Base-by-base conservation (phyloP, 2,113 vertebrate genomes). In the Caranx ignobilis region DNA sequence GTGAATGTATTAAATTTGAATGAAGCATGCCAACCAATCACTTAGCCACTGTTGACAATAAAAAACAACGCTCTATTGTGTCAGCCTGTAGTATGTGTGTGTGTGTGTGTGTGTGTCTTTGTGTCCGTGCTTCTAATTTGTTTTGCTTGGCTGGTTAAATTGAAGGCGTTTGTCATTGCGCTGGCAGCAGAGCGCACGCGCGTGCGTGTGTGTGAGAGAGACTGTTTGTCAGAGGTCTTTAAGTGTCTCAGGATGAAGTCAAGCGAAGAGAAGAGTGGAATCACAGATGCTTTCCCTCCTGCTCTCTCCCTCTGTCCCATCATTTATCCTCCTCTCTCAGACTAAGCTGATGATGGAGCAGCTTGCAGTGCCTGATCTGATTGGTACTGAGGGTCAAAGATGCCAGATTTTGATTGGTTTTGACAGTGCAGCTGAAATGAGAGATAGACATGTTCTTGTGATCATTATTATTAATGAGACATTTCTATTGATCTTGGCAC, bases 81-180 rank as follows among this genome's bases (percentile, higher is more conserved):
- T 87, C 82, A 35, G 67, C 72, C 59, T 19, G 77, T 61, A 73
- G 84, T 52, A 81, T 87, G 84, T 71, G 79, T 75, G 63, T 85
- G 83, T 62, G 77, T 77, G 54, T 75, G 56, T 79, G 64, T 62
- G 61, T 65, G 47, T 60, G 80, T 88, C 84, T 85, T 57, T 89
- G 81, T 81, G 89, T 66, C 79, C 60, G 57, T 70, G 73, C 88
- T 74, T 90, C 88, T 77, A 92, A 90, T 94, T 95, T 77, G 94
- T 95, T 95, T 94, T 94, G 94, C 83, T 94, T 85, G 87, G 93
- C 84, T 94, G 95, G 93, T 94, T 95, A 95, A 94, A 95, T 94
- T 88, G 94, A 93, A 91, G 88, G 82, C 93, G 84, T 95, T 96
- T 96, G 95, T 96, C 96, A 92, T 93, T 87, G 72, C 3, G 76